phyloP scores from a whole-genome alignment of 2,888 invertebrate genomes.

The Netelia virgata region DNA sequence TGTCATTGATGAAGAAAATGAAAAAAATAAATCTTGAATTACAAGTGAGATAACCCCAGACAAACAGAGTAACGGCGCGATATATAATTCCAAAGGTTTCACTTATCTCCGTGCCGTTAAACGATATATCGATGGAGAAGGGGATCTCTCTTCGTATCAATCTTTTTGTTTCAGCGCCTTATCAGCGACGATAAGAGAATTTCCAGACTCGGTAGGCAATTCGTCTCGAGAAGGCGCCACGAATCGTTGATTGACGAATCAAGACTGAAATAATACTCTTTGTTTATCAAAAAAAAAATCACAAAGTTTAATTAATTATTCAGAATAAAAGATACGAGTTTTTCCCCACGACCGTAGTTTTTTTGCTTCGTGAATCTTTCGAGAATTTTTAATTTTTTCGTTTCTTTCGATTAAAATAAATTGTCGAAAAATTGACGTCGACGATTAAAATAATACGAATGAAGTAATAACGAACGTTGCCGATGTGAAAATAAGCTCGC shows the following conservation, averaged over 20 bases:
- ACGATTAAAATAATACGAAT: no score
- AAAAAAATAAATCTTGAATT: not conserved
- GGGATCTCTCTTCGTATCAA: not conserved
- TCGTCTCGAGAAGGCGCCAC: not conserved
- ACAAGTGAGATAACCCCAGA: constrained; percentile 13
- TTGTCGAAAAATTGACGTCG: no score
- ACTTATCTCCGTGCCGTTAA: constrained; percentile 21
- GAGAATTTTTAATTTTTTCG: no score
- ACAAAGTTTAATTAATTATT: no score
- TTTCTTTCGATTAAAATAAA: no score
- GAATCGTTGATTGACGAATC: not conserved
- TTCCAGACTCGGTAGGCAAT: not conserved
- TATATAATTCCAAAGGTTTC: constrained; percentile 36
- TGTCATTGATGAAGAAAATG: constrained; percentile 2
- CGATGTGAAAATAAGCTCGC: not conserved
- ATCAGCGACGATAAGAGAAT: constrained; percentile 45
- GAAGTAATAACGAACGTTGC: no score
- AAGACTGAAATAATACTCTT: not conserved
- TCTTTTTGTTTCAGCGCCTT: constrained; percentile 26
- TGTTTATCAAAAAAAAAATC: not conserved
- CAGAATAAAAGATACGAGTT: no score
- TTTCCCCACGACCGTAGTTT: no score
- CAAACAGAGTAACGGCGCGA: not conserved
- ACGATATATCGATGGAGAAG: not conserved
- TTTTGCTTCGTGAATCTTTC: no score